Evolutionary conservation across 1,140 invertebrate genomes (phyloP).

Genomic region (Diuraphis noxia): DNA sequence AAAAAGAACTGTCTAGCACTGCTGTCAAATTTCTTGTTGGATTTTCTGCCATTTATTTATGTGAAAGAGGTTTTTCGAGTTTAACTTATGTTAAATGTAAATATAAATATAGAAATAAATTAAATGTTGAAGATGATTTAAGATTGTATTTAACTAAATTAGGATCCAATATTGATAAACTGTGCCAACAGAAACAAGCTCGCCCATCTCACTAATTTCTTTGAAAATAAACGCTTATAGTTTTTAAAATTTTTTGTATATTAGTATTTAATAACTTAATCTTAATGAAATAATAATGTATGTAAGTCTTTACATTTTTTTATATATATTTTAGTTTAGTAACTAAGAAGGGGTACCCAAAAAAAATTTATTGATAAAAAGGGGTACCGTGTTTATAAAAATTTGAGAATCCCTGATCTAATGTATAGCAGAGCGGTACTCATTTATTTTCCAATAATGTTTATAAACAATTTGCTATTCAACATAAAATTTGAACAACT

Average conservation of each 20-base stretch:
- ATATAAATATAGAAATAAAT: slow-evolving; percentile 18
- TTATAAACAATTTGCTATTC: too few species aligned
- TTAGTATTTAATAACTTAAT: slow-evolving; percentile 22
- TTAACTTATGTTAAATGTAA: slow-evolving; percentile 1
- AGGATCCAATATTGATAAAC: too few species aligned
- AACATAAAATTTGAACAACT: too few species aligned
- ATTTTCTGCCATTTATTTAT: slow-evolving; percentile 2
- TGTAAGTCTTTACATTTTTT: too few species aligned
- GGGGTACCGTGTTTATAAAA: too few species aligned
- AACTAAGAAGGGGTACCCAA: too few species aligned
- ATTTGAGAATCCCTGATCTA: too few species aligned
- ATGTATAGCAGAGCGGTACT: too few species aligned
- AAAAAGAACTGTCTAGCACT: slow-evolving; percentile 11
- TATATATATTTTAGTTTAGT: too few species aligned
- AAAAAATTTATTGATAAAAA: too few species aligned
- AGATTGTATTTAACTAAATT: slow-evolving; percentile 22
- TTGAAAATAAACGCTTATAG: slow-evolving; percentile 24
- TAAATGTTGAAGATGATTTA: slow-evolving; percentile 27
- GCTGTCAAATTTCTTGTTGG: not conserved
- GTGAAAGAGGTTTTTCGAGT: not conserved
- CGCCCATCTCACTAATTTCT: slow-evolving; percentile 23
- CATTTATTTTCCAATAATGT: too few species aligned
- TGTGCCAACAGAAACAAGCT: slow-evolving; percentile 7
- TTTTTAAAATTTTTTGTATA: slow-evolving; percentile 9
- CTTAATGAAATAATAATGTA: slow-evolving; percentile 17